These are phyloP conservation scores for Macrophya alboannulata DNA, from an alignment of 2,888 invertebrate species.

Conservation along the genomic window DNA sequence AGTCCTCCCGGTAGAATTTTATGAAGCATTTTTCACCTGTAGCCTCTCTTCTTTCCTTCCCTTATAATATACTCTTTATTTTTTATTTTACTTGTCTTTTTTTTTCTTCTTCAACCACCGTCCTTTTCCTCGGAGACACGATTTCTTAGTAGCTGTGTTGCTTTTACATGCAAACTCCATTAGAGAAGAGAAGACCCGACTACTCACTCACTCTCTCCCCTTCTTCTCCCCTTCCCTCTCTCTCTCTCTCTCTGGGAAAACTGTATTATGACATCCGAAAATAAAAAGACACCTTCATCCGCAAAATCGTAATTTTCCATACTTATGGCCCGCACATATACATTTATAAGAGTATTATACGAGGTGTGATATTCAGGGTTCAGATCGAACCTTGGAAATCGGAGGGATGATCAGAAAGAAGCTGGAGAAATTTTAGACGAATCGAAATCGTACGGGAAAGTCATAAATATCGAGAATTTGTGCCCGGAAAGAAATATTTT, in stretches of 20 bases:
- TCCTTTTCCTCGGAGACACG: background rate
- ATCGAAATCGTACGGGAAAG: too few species aligned
- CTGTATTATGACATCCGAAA: conserved; percentile 17
- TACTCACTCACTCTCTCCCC: background rate
- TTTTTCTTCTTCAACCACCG: conserved; percentile 31
- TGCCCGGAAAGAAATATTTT: too few species aligned
- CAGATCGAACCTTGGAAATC: too few species aligned
- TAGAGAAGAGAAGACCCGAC: conserved; percentile 65
- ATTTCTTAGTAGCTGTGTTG: conserved; percentile 63
- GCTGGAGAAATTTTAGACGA: too few species aligned
- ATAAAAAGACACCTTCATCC: background rate
- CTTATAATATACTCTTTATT: background rate
- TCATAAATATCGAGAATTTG: too few species aligned
- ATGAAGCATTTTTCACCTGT: conserved; percentile 42
- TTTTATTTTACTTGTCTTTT: background rate
- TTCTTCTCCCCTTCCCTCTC: background rate
- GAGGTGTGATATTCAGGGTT: too few species aligned
- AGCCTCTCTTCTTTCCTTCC: conserved; percentile 9
- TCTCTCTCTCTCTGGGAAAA: conserved; percentile 14
- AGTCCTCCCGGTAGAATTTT: conserved; percentile 7
- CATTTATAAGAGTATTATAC: background rate
- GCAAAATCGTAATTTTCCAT: background rate
- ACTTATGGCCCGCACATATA: background rate
- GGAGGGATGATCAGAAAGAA: too few species aligned
- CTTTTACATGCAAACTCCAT: conserved; percentile 79